Evolutionary conservation across 2,888 invertebrate genomes (phyloP), one percentile per base, ranked within the genome.

Genomic region (Cephalotes varians): DNA sequence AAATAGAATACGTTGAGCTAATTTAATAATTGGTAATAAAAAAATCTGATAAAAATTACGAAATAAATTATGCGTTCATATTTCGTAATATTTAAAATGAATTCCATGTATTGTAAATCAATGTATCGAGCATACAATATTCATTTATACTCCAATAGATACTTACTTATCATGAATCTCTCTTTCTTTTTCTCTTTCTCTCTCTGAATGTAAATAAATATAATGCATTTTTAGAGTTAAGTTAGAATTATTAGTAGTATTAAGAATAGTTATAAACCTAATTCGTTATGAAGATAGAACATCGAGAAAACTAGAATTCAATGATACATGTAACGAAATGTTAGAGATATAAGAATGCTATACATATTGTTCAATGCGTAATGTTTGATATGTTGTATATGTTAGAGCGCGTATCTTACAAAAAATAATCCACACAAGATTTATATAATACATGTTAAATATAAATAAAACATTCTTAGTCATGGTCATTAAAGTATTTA

Each of bases 131-230:
- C 51, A 34, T 31, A 62, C 34, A 28, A 65, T 2, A 67, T 54
- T 71, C 18, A 34, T 54, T 71, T 56, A 71, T 71, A 71, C 31
- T 51, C 25, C 3, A 71, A 18, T 65, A 65, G 44, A 44, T 65
- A 40, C 44, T 44, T 65, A 44, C 64, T 28, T 65, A 28, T 65
- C 18, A 18, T 65, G 44, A 65, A 65, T 65, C 44, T 65, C 64
- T 65, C 44, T 25, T 7, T 64, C 40, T 64, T 2, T 34, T 1
- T 62, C n/a, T 37, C 21, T 60, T 9, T 34, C 34, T 34, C 60
- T 64, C 62, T 40, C 25, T 64, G 25, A 40, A 49, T 69, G n/a
- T 69, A 51, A 34, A 31, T 47, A 62, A 21, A 7, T 15, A 21
- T 37, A 28, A 47, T 31, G n/a, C 49, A 69, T 51, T 44, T 49